Evolutionary conservation across 2,113 vertebrate genomes (phyloP), one percentile per base, ranked within the genome.

Genomic region (Gymnocephalus cernua): DNA sequence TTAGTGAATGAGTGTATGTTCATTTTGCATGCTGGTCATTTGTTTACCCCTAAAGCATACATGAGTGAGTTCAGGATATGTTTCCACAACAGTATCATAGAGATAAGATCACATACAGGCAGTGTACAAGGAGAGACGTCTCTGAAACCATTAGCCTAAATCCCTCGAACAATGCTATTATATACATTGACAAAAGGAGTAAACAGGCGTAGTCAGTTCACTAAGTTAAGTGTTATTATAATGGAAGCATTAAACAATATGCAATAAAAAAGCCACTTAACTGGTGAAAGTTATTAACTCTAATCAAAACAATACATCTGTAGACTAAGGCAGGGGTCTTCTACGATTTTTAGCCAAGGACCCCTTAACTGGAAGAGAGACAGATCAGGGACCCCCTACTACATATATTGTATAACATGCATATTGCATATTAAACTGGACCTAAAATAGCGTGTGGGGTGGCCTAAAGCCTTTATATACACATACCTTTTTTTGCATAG

Each of bases 61-160:
- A 13, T 18, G 29, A 54, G 16, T 47, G 23, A 87, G 23, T 54
- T 78, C 41, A 32, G 14, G 6, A 11, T 6, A 3, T 87, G 84
- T 87, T 89, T 87, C 45, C 84, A 88, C 70, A 91, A 87, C 88
- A 85, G 14, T 21, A 61, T 27, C 35, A 48, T 6, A 6, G 32
- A 16, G 73, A 70, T 79, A n/a, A 56, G 48, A 77, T 68, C 75
- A 41, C 16, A 18, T 23, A 59, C 18, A 38, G 16, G 59, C 32
- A 38, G 9, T 11, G 10, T 41, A 41, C 38, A 41, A 41, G 38
- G 38, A 11, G 67, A 77, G 48, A 81, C 11, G 0, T 51, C 45
- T 63, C 44, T n/a, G 12, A 66, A n/a, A 72, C 44, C 38, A 64
- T 63, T 6, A n/a, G n/a, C n/a, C n/a, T n/a, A 51, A 45, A 38